Percentiles rank a stretch among this genome's conserved stretches.
Conservation (phyloP, 1,140 invertebrate species). For the Calliopsis andreniformis region DNA sequence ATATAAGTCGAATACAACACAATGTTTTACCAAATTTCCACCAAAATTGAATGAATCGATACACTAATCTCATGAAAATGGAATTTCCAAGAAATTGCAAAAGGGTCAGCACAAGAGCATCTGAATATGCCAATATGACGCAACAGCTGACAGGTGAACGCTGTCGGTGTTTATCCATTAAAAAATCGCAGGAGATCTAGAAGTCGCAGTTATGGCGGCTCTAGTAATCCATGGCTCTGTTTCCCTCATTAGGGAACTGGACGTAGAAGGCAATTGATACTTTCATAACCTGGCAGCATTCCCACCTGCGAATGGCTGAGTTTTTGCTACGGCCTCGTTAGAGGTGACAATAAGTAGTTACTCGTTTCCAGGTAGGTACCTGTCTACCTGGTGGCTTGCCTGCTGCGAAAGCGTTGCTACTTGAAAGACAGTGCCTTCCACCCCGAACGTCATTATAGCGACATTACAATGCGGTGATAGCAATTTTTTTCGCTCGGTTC, state of each 20-base stretch:
- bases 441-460: constrained; percentile 41
- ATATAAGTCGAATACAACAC: no score
- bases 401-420: constrained; percentile 48
- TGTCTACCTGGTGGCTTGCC: constrained; percentile 44
- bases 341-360: constrained; percentile 80
- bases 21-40: no score
- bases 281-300: constrained; percentile 79
- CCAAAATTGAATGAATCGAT: no score
- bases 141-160: constrained; percentile 12
- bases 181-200: constrained; percentile 60
- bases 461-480: constrained; percentile 22
- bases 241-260: constrained; percentile 77
- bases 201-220: constrained; percentile 42
- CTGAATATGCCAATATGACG: not conserved
- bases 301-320: constrained; percentile 75
- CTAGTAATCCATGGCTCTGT: constrained; percentile 63
- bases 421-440: constrained; percentile 30
- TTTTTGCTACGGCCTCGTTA: constrained; percentile 77
- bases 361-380: constrained; percentile 74
- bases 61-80: no score
- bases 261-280: constrained; percentile 79
- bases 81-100: no score
- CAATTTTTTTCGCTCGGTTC: constrained; percentile 21
- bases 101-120: no score
- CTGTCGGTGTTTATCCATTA: constrained; percentile 7